A percentile compares a stretch with the other conserved stretches of the same genome.
phyloP scores from a whole-genome alignment of 1,140 invertebrate species.

The Drosophila sp. region DNA sequence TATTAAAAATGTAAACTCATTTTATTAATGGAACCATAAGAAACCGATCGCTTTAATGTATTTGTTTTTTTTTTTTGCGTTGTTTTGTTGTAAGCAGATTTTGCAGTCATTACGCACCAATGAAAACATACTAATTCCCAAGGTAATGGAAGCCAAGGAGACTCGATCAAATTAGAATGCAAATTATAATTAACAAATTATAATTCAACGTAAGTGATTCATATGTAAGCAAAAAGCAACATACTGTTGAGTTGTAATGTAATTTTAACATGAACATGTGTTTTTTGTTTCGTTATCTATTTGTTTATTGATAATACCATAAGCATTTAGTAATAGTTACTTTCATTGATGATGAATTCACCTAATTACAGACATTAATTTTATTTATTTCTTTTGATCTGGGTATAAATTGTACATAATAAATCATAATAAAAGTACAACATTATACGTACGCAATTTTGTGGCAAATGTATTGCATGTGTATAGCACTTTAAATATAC shows the following conservation, averaged over 20 bases:
- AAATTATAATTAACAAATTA: constrained; percentile 40
- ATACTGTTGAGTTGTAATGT: constrained; percentile 55
- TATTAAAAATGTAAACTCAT: too few relatives aligned
- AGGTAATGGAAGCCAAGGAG: constrained; percentile 22
- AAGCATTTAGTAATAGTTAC: constrained; percentile 64
- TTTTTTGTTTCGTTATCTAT: constrained; percentile 72
- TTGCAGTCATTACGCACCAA: constrained; percentile 12
- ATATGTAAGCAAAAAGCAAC: constrained; percentile 67
- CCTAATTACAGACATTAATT: constrained; percentile 72
- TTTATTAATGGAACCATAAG: too few relatives aligned
- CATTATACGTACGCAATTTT: constrained; percentile 54
- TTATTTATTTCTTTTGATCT: constrained; percentile 66
- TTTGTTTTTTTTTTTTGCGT: not conserved
- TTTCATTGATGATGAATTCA: constrained; percentile 58
- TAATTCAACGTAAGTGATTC: constrained; percentile 60
- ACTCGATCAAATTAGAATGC: constrained; percentile 63
- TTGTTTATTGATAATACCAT: constrained; percentile 59
- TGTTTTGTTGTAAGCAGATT: too few relatives aligned
- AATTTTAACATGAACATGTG: constrained; percentile 71
- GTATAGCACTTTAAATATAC: constrained; percentile 62
- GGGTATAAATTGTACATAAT: constrained; percentile 62
- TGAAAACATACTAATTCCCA: constrained; percentile 18
- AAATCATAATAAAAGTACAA: constrained; percentile 72
- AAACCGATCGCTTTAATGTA: too few relatives aligned
- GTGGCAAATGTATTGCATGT: constrained; percentile 54